Percentiles rank a stretch among this genome's conserved stretches.
These are phyloP conservation scores for Anas platyrhynchos DNA, from an alignment of 2,113 vertebrate genomes.

Conservation along the genomic window DNA sequence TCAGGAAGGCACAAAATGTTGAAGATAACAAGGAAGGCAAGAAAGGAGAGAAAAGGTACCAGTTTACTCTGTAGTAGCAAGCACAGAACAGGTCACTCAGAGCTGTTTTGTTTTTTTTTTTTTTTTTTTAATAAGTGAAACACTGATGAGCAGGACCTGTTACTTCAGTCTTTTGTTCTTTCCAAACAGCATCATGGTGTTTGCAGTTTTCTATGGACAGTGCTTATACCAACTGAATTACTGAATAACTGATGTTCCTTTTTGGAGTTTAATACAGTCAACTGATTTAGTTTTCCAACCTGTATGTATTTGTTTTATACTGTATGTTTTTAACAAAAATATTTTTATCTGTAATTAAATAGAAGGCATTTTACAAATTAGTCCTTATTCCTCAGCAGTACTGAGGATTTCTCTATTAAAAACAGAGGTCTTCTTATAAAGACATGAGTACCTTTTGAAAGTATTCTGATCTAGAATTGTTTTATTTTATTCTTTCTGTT, in stretches of 20 bases:
- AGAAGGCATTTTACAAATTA: not conserved
- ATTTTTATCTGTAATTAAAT: not conserved
- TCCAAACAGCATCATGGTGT: not conserved
- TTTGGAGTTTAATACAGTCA: not conserved
- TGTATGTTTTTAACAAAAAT: accelerated
- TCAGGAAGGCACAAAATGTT: not conserved
- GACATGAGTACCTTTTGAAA: not conserved
- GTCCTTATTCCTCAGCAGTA: not conserved
- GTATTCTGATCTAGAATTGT: not conserved
- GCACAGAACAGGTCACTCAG: not conserved
- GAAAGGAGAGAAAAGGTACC: not conserved
- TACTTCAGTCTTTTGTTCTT: not conserved
- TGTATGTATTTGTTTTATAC: not conserved
- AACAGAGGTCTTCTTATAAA: not conserved
- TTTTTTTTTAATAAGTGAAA: not conserved
- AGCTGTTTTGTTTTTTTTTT: not conserved
- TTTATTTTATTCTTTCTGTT: not conserved
- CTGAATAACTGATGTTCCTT: not conserved
- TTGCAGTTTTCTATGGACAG: not conserved
- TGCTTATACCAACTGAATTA: not conserved
- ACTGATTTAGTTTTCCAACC: not conserved
- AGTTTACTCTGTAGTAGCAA: not conserved
- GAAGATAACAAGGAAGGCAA: not conserved
- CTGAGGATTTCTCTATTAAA: not conserved
- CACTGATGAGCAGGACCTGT: not conserved